Evolutionary conservation across 2,797 vertebrate species (phyloP).

Genomic region (Dermochelys coriacea): DNA sequence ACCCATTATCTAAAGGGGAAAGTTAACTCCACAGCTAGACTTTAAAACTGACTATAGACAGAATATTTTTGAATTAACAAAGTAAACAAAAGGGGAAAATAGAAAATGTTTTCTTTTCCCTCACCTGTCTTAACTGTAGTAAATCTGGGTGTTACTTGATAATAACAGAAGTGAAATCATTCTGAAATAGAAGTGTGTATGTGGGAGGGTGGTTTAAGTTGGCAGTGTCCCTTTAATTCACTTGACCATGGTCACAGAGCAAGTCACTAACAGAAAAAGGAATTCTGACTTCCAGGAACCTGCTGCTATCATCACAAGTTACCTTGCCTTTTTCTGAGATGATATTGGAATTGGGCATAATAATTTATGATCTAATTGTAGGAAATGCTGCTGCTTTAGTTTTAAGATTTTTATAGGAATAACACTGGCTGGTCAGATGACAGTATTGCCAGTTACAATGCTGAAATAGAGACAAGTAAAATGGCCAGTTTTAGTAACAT

Average conservation of each 20-base stretch:
- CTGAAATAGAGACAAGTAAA: not conserved
- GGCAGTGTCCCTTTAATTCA: conserved; percentile 32
- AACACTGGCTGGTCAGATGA: not conserved
- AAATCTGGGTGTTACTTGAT: conserved; percentile 40
- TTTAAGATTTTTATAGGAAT: not conserved
- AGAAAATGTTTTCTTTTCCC: conserved; percentile 36
- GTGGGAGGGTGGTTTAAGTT: conserved; percentile 51
- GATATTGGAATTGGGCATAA: not conserved
- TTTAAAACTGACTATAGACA: not conserved
- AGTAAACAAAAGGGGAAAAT: conserved; percentile 21
- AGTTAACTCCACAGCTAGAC: not conserved
- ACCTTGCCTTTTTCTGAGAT: not conserved
- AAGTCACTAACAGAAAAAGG: not conserved
- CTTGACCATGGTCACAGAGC: conserved; percentile 43
- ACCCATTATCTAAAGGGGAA: not conserved
- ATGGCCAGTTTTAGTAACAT: not conserved
- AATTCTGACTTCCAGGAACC: not conserved
- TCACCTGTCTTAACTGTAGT: conserved; percentile 37
- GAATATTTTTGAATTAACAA: not conserved
- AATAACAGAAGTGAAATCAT: conserved; percentile 59
- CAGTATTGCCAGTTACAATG: conserved; percentile 3
- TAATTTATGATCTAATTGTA: not conserved
- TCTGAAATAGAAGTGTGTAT: conserved; percentile 46
- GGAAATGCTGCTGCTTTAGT: conserved; percentile 1
- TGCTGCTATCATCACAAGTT: conserved; percentile 20